Conservation (phyloP, 2,888 invertebrate species). For the Heteromyza rotundicornis region DNA sequence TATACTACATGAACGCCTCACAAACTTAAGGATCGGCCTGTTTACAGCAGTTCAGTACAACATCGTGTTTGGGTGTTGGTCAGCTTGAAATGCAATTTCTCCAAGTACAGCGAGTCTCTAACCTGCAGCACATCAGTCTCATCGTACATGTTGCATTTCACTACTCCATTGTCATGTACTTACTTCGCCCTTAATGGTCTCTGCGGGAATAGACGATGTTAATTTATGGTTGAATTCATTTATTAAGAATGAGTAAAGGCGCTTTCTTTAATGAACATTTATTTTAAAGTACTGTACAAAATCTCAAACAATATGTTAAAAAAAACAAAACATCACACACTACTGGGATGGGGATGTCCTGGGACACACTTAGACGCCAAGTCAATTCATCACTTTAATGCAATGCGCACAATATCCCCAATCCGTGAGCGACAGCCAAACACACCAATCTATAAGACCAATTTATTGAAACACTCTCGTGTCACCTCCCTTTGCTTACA, state of each 20-base stretch:
- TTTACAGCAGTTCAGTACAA: slow-evolving; percentile 52
- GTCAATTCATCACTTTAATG: background rate
- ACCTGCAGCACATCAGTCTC: slow-evolving; percentile 43
- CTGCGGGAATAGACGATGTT: slow-evolving; percentile 29
- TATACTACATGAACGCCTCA: too few relatives aligned
- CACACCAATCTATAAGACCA: background rate
- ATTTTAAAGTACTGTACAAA: too few relatives aligned
- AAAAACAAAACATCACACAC: too few relatives aligned
- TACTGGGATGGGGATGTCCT: too few relatives aligned
- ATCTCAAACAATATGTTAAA: too few relatives aligned
- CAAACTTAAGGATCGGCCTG: slow-evolving; percentile 50
- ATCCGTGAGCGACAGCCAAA: background rate
- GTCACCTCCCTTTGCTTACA: too few relatives aligned
- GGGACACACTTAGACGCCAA: background rate
- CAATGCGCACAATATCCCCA: background rate
- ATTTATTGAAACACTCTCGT: background rate
- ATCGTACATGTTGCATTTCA: slow-evolving; percentile 52
- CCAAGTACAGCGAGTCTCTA: slow-evolving; percentile 48
- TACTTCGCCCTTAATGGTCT: slow-evolving; percentile 52
- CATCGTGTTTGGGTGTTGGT: slow-evolving; percentile 43
- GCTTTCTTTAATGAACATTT: slow-evolving; percentile 11
- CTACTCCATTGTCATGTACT: slow-evolving; percentile 48
- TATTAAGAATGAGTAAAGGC: background rate
- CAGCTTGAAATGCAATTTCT: slow-evolving; percentile 40
- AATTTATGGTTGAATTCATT: background rate